Conservation (phyloP, 2,888 invertebrate genomes). For the Halictus ligatus region DNA sequence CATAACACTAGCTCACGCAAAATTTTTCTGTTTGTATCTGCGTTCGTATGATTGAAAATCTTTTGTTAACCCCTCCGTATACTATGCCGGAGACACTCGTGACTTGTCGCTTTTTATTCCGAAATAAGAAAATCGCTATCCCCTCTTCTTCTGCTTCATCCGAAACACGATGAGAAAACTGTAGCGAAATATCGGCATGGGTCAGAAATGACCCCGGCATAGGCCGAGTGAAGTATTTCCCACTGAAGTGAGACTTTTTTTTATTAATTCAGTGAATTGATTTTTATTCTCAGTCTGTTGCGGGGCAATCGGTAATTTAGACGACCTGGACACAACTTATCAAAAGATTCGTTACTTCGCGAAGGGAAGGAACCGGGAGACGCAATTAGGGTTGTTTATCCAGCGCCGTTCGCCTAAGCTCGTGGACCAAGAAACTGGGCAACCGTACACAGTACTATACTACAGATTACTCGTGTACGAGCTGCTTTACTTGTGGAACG, state of each 20-base stretch:
- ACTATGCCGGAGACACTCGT: too few relatives aligned
- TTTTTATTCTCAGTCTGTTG: constrained; percentile 82
- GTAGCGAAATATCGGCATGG: too few relatives aligned
- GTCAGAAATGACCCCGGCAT: too few relatives aligned
- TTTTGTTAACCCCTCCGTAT: not conserved
- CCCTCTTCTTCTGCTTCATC: too few relatives aligned
- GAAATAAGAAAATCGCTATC: too few relatives aligned
- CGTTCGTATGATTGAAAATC: not conserved
- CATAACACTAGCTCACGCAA: too few relatives aligned
- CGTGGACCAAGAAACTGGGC: constrained; percentile 70
- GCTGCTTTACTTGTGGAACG: constrained; percentile 89
- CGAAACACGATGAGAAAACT: too few relatives aligned
- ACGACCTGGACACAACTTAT: constrained; percentile 80
- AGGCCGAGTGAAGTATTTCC: not conserved
- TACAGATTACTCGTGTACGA: constrained; percentile 88
- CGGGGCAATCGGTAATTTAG: constrained; percentile 84
- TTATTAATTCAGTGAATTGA: not conserved
- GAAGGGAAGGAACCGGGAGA: constrained; percentile 72
- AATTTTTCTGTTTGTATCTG: too few relatives aligned
- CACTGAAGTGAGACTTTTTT: not conserved
- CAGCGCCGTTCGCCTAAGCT: constrained; percentile 78
- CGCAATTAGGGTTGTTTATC: constrained; percentile 81
- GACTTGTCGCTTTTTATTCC: too few relatives aligned
- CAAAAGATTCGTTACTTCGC: constrained; percentile 82
- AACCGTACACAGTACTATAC: constrained; percentile 78